These are phyloP conservation scores for Myathropa florea DNA, from an alignment of 2,888 invertebrate species.

Conservation along the genomic window DNA sequence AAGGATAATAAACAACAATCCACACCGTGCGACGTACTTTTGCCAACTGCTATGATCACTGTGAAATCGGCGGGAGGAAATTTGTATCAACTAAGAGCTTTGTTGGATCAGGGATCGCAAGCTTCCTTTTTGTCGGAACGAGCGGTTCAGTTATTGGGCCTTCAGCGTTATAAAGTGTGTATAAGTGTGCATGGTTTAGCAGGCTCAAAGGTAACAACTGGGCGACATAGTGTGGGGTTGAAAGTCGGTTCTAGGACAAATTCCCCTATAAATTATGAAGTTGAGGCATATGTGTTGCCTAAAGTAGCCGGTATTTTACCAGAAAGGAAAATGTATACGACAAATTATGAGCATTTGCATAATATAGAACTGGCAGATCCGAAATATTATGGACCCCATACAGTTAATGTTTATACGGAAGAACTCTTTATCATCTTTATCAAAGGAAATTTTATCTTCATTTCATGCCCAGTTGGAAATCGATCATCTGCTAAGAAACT, in stretches of 20 bases:
- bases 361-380: slow-evolving; percentile 32
- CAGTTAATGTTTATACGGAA: slow-evolving; percentile 30
- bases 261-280: not conserved
- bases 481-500: slow-evolving; percentile 20
- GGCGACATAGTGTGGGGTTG: not conserved
- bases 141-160: slow-evolving; percentile 10
- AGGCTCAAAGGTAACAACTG: not conserved
- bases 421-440: not conserved
- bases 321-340: not conserved
- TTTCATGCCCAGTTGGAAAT: slow-evolving; percentile 3
- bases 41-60: slow-evolving; percentile 2
- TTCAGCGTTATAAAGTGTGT: not conserved
- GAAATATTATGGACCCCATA: slow-evolving; percentile 16
- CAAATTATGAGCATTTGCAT: not conserved
- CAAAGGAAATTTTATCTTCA: slow-evolving; percentile 1
- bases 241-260: not conserved
- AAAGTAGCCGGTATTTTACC: slow-evolving; percentile 10
- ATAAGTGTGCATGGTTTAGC: slow-evolving; percentile 7
- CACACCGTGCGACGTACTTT: not conserved
- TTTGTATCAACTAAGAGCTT: not conserved
- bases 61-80: not conserved
- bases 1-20: not conserved
- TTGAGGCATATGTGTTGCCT: slow-evolving; percentile 10
- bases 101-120: slow-evolving; percentile 29
- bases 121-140: slow-evolving; percentile 16